Conservation (phyloP, 1,140 invertebrate species). For the Thrips palmi region DNA sequence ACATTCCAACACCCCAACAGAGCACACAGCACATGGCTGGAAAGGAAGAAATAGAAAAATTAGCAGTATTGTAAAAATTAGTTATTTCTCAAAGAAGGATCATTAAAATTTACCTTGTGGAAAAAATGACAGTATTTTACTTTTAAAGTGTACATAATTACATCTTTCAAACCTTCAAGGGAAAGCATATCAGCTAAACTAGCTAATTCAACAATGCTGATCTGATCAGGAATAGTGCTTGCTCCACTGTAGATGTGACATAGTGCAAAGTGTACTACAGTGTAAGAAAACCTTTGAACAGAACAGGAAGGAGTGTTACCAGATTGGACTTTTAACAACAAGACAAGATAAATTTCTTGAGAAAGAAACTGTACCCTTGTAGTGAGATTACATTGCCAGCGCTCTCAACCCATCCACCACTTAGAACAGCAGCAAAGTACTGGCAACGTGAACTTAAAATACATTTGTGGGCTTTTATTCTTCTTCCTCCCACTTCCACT, state of each 20-base stretch:
- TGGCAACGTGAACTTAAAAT: conserved; percentile 73
- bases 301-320: conserved; percentile 11
- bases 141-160: conserved; percentile 69
- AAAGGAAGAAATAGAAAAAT: conserved; percentile 21
- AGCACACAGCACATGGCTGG: conserved; percentile 59
- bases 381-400: conserved; percentile 62
- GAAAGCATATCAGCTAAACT: conserved; percentile 74
- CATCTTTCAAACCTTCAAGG: conserved; percentile 74
- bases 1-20: conserved; percentile 61
- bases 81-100: neutral
- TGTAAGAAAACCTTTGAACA: conserved; percentile 54
- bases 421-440: conserved; percentile 78
- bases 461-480: conserved; percentile 75
- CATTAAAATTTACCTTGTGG: conserved; percentile 44
- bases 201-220: conserved; percentile 69
- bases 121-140: conserved; percentile 82
- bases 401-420: conserved; percentile 63
- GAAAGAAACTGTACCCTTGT: conserved; percentile 38
- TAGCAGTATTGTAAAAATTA: neutral
- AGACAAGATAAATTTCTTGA: neutral
- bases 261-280: conserved; percentile 69
- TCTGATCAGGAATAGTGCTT: conserved; percentile 60
- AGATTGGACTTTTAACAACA: neutral
- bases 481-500: conserved; percentile 54
- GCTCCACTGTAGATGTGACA: conserved; percentile 85